A percentile compares a stretch with the other conserved stretches of the same genome.
phyloP scores from a whole-genome alignment of 1,140 invertebrate species.

The Papilio xuthus region DNA sequence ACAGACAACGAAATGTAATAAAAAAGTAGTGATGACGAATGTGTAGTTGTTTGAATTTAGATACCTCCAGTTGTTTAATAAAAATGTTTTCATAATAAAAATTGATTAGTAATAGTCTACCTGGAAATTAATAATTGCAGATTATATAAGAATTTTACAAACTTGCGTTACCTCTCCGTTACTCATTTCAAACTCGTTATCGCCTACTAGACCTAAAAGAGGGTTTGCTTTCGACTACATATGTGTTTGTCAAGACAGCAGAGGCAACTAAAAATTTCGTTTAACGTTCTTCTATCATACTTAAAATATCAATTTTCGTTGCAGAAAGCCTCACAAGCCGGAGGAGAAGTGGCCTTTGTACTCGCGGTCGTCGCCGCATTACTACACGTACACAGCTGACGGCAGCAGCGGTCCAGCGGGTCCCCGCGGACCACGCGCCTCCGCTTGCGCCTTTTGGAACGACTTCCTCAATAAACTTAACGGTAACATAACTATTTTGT shows the following conservation, averaged over 20 bases:
- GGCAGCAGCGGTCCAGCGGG: slow-evolving; percentile 84
- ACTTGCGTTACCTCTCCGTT: neutral
- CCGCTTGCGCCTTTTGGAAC: slow-evolving; percentile 97
- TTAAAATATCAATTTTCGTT: slow-evolving; percentile 56
- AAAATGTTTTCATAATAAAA: no score
- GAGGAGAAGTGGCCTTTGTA: slow-evolving; percentile 95
- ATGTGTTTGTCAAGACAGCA: neutral
- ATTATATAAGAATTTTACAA: no score
- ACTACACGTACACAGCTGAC: slow-evolving; percentile 94
- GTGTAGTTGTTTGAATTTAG: no score
- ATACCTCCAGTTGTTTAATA: no score
- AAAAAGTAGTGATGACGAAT: neutral
- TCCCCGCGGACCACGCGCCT: slow-evolving; percentile 91
- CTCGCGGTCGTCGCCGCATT: slow-evolving; percentile 90
- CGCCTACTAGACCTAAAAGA: neutral
- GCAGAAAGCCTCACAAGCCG: slow-evolving; percentile 90
- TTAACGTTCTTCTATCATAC: neutral
- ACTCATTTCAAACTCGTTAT: neutral
- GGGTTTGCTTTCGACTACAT: no score
- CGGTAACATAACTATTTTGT: slow-evolving; percentile 75
- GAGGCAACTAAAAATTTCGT: neutral
- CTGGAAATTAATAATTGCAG: no score
- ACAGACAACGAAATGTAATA: neutral
- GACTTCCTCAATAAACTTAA: slow-evolving; percentile 93
- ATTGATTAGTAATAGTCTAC: neutral